A percentile compares a stretch with the other conserved stretches of the same genome.
Evolutionary conservation across 2,797 vertebrate species (phyloP).

Genomic region (Pantherophis vulpinus): DNA sequence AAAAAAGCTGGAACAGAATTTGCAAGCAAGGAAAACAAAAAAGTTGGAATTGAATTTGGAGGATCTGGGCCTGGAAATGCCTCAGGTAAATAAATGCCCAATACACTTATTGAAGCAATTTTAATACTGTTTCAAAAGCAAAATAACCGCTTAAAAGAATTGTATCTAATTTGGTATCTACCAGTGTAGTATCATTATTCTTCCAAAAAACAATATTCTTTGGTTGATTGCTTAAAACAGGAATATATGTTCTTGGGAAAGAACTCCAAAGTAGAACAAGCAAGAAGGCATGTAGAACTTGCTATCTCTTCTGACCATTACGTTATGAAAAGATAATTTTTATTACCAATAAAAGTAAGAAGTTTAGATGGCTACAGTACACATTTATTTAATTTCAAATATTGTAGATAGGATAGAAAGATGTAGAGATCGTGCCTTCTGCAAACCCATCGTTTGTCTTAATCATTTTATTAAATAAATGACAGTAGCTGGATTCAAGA

Average conservation of each 20-base stretch:
- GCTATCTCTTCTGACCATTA: background rate
- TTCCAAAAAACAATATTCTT: background rate
- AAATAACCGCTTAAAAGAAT: background rate
- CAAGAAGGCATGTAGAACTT: background rate
- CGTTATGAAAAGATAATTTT: background rate
- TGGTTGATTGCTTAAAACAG: background rate
- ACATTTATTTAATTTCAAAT: background rate
- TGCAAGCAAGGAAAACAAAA: slow-evolving; percentile 80
- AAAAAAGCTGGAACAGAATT: slow-evolving; percentile 80
- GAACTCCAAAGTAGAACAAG: background rate
- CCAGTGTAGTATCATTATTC: background rate
- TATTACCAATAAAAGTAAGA: background rate
- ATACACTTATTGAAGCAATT: background rate
- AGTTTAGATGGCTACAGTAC: background rate
- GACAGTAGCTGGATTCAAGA: background rate
- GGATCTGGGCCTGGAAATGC: slow-evolving; percentile 93
- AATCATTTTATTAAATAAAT: background rate
- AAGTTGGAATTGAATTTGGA: slow-evolving; percentile 82
- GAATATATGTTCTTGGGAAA: background rate
- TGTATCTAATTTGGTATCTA: background rate
- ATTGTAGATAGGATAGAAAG: background rate
- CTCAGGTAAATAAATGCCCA: slow-evolving; percentile 89
- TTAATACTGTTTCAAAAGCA: background rate
- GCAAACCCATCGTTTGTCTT: background rate
- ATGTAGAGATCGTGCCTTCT: background rate